These are phyloP conservation scores for Enteromius treurensis DNA, from an alignment of 2,797 vertebrate genomes.

Conservation along the genomic window DNA sequence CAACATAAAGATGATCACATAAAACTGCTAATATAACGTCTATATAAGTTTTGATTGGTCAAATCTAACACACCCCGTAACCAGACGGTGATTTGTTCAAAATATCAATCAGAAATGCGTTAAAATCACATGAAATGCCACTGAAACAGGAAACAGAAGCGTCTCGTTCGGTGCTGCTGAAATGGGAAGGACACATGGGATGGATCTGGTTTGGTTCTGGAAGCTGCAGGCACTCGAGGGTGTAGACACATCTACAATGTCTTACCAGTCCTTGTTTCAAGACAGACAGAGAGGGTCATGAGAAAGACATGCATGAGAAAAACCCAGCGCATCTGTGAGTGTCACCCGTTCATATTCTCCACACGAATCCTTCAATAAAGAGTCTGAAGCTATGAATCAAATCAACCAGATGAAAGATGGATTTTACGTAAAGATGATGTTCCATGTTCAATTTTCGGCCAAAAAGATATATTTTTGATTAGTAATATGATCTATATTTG, in stretches of 20 bases:
- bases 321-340: neutral
- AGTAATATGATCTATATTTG: no score
- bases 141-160: neutral
- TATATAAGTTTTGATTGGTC: neutral
- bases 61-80: slow-evolving; percentile 4
- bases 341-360: neutral
- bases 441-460: no score
- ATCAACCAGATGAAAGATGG: neutral
- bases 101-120: neutral
- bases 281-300: slow-evolving; percentile 75
- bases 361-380: neutral
- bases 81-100: slow-evolving; percentile 6
- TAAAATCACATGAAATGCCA: neutral
- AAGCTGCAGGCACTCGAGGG: slow-evolving; percentile 65
- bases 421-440: no score
- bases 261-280: slow-evolving; percentile 80
- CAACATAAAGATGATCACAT: neutral
- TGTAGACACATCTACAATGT: slow-evolving; percentile 66
- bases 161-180: neutral
- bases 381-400: neutral
- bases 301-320: slow-evolving; percentile 57
- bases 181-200: slow-evolving; percentile 34
- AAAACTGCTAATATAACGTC: neutral
- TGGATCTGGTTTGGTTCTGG: slow-evolving; percentile 54
- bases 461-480: no score